phyloP scores from a whole-genome alignment of 2,113 vertebrate species.

The Ahaetulla prasina region DNA sequence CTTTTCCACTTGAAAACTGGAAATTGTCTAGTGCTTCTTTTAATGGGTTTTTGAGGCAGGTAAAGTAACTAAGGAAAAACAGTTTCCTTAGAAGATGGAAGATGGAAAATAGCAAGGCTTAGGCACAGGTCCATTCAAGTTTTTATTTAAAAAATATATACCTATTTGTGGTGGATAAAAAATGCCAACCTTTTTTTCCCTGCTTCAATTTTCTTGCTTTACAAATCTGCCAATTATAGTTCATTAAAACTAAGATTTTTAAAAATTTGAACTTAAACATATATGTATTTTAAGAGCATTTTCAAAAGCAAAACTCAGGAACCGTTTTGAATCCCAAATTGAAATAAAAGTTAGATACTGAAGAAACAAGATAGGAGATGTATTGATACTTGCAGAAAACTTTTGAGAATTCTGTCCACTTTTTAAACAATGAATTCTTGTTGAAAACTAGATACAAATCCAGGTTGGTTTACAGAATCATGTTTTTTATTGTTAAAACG shows the following conservation, averaged over 20 bases:
- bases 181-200: neutral
- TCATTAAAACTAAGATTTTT: neutral
- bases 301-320: neutral
- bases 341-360: neutral
- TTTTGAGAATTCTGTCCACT: slow-evolving; percentile 14
- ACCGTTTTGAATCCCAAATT: neutral
- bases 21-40: neutral
- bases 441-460: slow-evolving; percentile 38
- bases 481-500: neutral
- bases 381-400: neutral
- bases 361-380: neutral
- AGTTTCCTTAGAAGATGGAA: neutral
- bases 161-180: neutral
- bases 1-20: neutral
- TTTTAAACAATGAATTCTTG: slow-evolving; percentile 16
- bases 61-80: neutral
- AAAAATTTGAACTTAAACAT: neutral
- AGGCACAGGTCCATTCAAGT: neutral
- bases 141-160: neutral
- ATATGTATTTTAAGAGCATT: neutral
- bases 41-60: neutral
- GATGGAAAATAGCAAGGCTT: neutral
- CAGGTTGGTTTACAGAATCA: neutral
- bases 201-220: neutral
- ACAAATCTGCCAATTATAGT: neutral